Base-by-base conservation (phyloP, 2,888 invertebrate genomes). In the Sipunculus nudus region DNA sequence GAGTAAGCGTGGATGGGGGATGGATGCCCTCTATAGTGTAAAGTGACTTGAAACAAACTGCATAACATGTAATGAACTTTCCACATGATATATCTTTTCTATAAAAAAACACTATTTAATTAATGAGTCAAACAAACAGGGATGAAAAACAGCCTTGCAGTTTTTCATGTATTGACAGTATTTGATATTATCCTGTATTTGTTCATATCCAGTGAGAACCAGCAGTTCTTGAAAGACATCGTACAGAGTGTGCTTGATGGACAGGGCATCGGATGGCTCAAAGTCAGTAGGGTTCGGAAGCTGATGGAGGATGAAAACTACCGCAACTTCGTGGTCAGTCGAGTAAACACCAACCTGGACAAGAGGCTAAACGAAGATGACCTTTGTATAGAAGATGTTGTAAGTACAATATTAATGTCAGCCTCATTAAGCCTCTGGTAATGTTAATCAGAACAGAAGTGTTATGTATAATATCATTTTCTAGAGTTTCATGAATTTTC, bases 221-320 rank as follows among this genome's bases (percentile, higher is more conserved):
- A 96, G 85, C 89, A 92, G 49, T 96, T 96, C 82, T 87, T 97
- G 46, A 94, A 94, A 78, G 96, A 97, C 89, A 87, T 93, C 52
- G 89, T 93, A 0, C 90, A 88, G 78, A 91, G 90, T 82, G 93
- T 95, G 1, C 82, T 94, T 56, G 91, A 92, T 65, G 96, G 96
- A 3, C 94, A 96, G 84, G 95, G 96, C 0, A 93, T 99, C 0
- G 96, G 97, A 21, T 98, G 98, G 95, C 87, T 99, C 48, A 96
- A 97, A 81, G 86, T 96, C 21, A 94, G 93, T 78, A 88, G 96
- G 26, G 87, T 97, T 50, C 93, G 93, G 80, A 96, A 96, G 78
- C 86, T 99, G 29, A 96, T 99, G 94, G 98, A 99, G 82, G 98
- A 99, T 83, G 99, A 99, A 85, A 96, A 94, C 47, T 96, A 98